Evolutionary conservation across 92 coral and sea anemone species (phyloP), one percentile per base, ranked within the genome.

Genomic region (Porites divaricata): DNA sequence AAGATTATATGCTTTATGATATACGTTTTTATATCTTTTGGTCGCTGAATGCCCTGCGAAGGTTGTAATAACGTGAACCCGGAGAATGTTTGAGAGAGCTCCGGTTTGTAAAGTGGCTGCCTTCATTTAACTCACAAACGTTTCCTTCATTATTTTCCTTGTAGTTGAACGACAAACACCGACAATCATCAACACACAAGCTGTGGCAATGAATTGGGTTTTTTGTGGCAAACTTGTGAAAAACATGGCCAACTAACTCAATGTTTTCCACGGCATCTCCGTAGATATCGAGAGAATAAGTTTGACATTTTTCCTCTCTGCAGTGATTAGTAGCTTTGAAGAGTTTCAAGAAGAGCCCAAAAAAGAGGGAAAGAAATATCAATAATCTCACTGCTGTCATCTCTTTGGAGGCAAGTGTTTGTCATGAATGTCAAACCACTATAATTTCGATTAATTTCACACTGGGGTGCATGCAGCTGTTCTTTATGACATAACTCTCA

Each of bases 161-260:
- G 45, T 35, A 35, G 45, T 35, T 35, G 45, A 35, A 35, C 6
- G 45, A 35, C 82, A 78, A 78, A 49, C 82, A 78, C 52, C 61
- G 61, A 64, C 72, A 78, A 61, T 78, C 72, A 12, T 78, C 70
- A 22, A 21, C 54, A 11, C 82, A 78, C 83, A 13, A 48, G 9
- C 15, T 22, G 50, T 12, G 25, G 63, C 83, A 78, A 53, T 49
- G 72, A 78, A 78, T 15, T 78, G 74, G 73, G 62, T 48, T 64
- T 23, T 2, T 21, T 10, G 62, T 78, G 8, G 35, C n/a, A 48
- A 62, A 64, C 24, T 12, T 20, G 52, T 65, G 73, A 10, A 78
- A 78, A 65, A 78, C 83, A 20, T 64, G 63, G 4, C 63, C 73
- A 13, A 65, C 51, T 11, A 78, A 66, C 73, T 78, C 83, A 15